These are phyloP conservation scores for Theonella swinhoei DNA, from an alignment of 37 sponge, comb jelly and placozoan species.

Conservation along the genomic window DNA sequence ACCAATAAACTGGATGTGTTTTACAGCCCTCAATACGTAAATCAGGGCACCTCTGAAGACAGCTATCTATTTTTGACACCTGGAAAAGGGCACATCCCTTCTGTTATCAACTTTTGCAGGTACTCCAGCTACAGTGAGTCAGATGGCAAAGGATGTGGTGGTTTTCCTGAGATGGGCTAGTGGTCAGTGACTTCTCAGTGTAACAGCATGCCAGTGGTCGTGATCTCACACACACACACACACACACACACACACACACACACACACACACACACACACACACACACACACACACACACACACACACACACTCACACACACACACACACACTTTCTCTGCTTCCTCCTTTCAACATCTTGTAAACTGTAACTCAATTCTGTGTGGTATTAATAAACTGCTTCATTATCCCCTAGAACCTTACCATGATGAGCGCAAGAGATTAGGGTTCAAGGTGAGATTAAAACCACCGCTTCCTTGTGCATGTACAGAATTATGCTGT, in stretches of 20 bases:
- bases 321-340: not conserved
- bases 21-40: no score
- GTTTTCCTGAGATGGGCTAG: slow-evolving; percentile 87
- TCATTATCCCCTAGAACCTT: slow-evolving; percentile 59
- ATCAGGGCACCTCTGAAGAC: no score
- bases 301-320: no score
- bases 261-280: not conserved
- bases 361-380: not conserved
- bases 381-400: no score
- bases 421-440: slow-evolving; percentile 88
- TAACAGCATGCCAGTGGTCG: not conserved
- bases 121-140: slow-evolving; percentile 90
- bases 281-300: no score
- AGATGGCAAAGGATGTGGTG: slow-evolving; percentile 95
- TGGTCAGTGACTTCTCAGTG: slow-evolving; percentile 51
- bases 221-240: not conserved
- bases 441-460: slow-evolving; percentile 86
- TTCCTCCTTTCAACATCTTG: not conserved
- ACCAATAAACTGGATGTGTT: no score
- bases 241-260: no score
- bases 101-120: slow-evolving; percentile 49
- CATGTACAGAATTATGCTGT: no score
- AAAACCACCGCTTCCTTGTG: not conserved
- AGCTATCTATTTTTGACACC: no score
- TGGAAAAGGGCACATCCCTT: no score